Percentiles rank a stretch among this genome's conserved stretches.
These are phyloP conservation scores for Sisyra terminalis DNA, from an alignment of 2,888 invertebrate species.

Conservation along the genomic window DNA sequence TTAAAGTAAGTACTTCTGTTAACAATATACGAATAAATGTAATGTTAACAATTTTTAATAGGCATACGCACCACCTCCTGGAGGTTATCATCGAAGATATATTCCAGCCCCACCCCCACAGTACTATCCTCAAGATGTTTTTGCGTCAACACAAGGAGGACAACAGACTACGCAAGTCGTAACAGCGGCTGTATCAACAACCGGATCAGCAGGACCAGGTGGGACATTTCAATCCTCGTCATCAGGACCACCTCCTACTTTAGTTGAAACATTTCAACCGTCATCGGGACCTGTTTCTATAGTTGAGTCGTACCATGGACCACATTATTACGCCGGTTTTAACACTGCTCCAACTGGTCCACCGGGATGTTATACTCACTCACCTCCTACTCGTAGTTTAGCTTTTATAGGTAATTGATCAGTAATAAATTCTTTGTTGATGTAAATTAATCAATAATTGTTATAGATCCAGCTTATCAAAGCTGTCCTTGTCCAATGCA, in stretches of 20 bases:
- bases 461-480: constrained; percentile 38
- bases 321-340: constrained; percentile 38
- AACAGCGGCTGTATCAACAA: constrained; percentile 24
- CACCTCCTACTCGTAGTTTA: constrained; percentile 43
- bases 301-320: constrained; percentile 34
- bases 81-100: constrained; percentile 16
- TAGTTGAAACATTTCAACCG: constrained; percentile 22
- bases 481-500: constrained; percentile 81
- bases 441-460: constrained; percentile 1
- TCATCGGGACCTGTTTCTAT: constrained; percentile 25
- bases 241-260: constrained; percentile 20
- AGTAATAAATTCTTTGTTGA: not conserved
- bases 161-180: constrained; percentile 20
- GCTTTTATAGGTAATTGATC: constrained; percentile 43
- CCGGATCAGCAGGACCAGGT: constrained; percentile 27
- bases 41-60: not conserved
- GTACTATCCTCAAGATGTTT: constrained; percentile 7
- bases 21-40: too few relatives aligned
- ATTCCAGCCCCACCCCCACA: constrained; percentile 15
- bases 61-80: constrained; percentile 5
- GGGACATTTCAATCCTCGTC: constrained; percentile 27
- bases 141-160: not conserved
- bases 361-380: constrained; percentile 36
- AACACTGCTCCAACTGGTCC: constrained; percentile 25
- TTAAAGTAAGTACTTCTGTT: constrained; percentile 12